Conservation (phyloP, 2,888 invertebrate species). For the Pasiphila rectangulata region DNA sequence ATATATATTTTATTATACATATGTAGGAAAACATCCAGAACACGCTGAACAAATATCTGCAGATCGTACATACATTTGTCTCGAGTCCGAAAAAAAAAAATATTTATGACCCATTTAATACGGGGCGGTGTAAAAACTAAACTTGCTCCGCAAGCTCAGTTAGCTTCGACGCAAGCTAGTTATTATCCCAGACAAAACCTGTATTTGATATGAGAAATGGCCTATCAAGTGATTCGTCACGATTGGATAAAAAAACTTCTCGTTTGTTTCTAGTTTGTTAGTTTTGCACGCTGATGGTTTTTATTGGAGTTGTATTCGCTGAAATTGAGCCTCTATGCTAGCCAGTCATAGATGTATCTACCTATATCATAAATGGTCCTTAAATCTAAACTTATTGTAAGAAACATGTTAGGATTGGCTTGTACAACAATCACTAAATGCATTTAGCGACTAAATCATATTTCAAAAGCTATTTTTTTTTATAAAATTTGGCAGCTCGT, state of each 20-base stretch:
- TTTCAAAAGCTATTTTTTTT: no score
- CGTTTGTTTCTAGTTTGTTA: constrained; percentile 15
- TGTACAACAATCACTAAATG: no score
- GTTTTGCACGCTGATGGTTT: not conserved
- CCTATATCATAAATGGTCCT: no score
- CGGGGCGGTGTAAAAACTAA: constrained; percentile 16
- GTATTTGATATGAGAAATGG: constrained; percentile 29
- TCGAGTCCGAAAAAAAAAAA: no score
- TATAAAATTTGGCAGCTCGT: no score
- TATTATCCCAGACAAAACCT: constrained; percentile 23
- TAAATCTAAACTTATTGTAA: no score
- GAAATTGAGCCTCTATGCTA: not conserved
- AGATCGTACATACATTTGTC: no score
- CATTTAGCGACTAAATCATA: no score
- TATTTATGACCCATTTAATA: not conserved
- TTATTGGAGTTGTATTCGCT: not conserved
- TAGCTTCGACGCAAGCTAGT: not conserved
- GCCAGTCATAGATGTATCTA: not conserved
- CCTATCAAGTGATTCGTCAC: constrained; percentile 30
- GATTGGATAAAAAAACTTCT: constrained; percentile 23
- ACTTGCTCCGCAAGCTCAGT: constrained; percentile 25
- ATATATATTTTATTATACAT: no score
- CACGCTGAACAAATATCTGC: no score
- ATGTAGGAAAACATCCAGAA: no score
- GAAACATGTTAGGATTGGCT: no score